phyloP scores from a whole-genome alignment of 2,888 invertebrate species.

The Stenchaetothrips biformis region DNA sequence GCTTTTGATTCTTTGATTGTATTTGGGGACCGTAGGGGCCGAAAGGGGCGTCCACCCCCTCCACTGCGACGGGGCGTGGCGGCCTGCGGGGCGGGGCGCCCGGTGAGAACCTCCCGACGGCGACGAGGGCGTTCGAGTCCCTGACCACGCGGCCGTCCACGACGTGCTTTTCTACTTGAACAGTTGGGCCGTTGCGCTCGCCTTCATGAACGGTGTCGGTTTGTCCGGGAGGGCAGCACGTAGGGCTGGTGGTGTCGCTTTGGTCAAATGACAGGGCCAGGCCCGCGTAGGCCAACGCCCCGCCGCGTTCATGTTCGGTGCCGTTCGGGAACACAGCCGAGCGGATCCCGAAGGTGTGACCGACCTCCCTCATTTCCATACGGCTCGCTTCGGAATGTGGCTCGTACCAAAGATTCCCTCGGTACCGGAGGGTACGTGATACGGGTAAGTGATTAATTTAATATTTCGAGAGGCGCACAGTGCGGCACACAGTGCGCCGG shows the following conservation, averaged over 20 bases:
- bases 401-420: background rate
- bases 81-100: too few species aligned
- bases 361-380: background rate
- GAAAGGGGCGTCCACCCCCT: too few species aligned
- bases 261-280: background rate
- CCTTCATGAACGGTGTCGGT: background rate
- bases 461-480: slow-evolving; percentile 8
- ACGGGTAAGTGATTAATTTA: slow-evolving; percentile 23
- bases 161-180: too few species aligned
- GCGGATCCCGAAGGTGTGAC: background rate
- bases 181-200: too few species aligned
- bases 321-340: too few species aligned
- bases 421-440: background rate
- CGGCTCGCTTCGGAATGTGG: slow-evolving; percentile 1
- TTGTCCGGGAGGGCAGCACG: background rate
- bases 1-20: too few species aligned
- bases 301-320: background rate
- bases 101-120: too few species aligned
- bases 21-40: too few species aligned
- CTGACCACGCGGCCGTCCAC: too few species aligned
- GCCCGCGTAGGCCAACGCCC: background rate
- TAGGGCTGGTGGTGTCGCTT: background rate
- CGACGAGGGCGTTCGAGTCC: too few species aligned
- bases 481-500: too few species aligned
- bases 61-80: too few species aligned